Conservation (phyloP, 2,888 invertebrate genomes). For the Petrolisthes manimaculis region DNA sequence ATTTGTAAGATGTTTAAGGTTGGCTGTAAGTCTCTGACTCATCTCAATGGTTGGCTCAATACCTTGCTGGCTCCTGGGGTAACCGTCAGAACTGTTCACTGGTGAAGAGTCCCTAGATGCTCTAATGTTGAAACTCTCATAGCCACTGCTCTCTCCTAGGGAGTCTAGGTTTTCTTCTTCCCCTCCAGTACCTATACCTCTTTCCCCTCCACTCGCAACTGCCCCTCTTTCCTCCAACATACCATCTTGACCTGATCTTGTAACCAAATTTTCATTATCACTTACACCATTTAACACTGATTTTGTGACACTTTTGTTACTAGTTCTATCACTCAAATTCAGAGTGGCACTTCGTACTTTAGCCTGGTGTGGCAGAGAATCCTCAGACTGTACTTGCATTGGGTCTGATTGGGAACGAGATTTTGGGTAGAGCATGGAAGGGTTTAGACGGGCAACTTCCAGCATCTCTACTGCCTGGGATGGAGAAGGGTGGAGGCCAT, state of each 20-base stretch:
- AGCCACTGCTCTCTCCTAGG: constrained; percentile 66
- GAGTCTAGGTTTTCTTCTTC: constrained; percentile 63
- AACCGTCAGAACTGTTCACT: constrained; percentile 47
- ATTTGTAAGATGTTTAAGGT: neutral
- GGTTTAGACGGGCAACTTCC: constrained; percentile 42
- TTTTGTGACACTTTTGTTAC: constrained; percentile 29
- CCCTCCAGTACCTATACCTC: constrained; percentile 18
- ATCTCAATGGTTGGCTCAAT: constrained; percentile 15
- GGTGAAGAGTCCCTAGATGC: constrained; percentile 65
- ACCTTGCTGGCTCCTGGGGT: constrained; percentile 32
- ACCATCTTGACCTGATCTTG: constrained; percentile 17
- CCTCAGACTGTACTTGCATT: constrained; percentile 1
- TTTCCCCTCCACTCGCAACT: neutral
- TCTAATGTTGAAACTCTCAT: constrained; percentile 65
- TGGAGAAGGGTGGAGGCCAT: constrained; percentile 74
- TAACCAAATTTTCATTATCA: constrained; percentile 36
- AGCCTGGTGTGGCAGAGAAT: constrained; percentile 16
- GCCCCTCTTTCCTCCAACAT: constrained; percentile 24
- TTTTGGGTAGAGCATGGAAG: constrained; percentile 56
- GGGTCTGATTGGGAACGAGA: constrained; percentile 56
- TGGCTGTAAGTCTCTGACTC: neutral
- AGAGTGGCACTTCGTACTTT: constrained; percentile 43
- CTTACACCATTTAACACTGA: constrained; percentile 43
- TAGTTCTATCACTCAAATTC: constrained; percentile 13
- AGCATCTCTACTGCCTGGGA: constrained; percentile 60